Base-by-base conservation (phyloP, 2,888 invertebrate genomes). In the Stenodema calcarata region DNA sequence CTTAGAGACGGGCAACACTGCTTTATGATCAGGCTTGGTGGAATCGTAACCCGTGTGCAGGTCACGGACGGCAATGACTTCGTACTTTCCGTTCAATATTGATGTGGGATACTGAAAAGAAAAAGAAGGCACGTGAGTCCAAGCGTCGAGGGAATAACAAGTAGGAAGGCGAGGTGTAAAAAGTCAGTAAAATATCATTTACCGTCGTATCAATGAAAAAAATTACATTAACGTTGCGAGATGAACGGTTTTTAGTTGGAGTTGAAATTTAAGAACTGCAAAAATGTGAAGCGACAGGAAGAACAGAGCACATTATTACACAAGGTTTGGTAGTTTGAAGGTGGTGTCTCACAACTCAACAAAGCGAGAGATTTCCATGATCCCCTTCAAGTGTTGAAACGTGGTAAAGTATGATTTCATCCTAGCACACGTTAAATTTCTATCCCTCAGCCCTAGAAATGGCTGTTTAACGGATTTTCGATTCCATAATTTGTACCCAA, bases 1-100 rank as follows among this genome's bases (percentile, higher is more conserved):
- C 88, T 92, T 92, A 16, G 94, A 94, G 6, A 93, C 93, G 82
- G 95, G 95, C 44, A 95, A 91, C 88, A 94, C 92, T 0, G 97
- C 95, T 90, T 93, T 94, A 76, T 94, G 93, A 90, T 95, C 94
- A 1, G 93, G 91, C 89, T 94, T 94, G 54, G 93, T 93, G 89
- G 94, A 95, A 91, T 98, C 97, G 90, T 94, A 93, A 89, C 98
- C 99, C 0, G 95, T 95, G 0, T 97, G 97, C 87, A 99, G 93
- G 91, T 99, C 99, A 88, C 99, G 93, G 7, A 99, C 93, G 88
- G 93, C 92, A 47, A 92, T 93, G 87, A 97, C 94, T 89, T 91
- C 90, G 90, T 92, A 96, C 92, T 92, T 94, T 89, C 92, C 94
- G 90, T 90, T 92, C 87, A 91, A 92, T 88, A 97, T 93, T 84